Evolutionary conservation across 2,888 invertebrate genomes (phyloP).

Genomic region (Scaptomyza caliginosa): DNA sequence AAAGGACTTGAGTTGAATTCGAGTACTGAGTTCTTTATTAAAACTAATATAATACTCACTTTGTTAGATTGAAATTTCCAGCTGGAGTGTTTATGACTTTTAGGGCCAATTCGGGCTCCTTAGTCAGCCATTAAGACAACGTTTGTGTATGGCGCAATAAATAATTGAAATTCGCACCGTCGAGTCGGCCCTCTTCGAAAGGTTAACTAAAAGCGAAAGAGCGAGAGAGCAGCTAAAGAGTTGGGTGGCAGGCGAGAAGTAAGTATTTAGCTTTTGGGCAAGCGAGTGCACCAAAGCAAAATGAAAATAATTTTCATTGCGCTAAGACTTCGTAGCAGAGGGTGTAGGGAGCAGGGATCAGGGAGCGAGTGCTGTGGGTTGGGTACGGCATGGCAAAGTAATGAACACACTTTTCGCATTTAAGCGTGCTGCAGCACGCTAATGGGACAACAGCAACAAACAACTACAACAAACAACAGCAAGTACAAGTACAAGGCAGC

Average conservation of each 20-base stretch:
- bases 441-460: conserved; percentile 68
- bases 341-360: not conserved
- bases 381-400: conserved; percentile 48
- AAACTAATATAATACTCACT: conserved; percentile 12
- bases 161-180: conserved; percentile 69
- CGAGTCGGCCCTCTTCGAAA: conserved; percentile 46
- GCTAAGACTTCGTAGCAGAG: conserved; percentile 37
- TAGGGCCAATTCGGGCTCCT: conserved; percentile 33
- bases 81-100: conserved; percentile 46
- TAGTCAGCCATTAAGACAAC: conserved; percentile 67
- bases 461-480: conserved; percentile 32
- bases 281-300: conserved; percentile 74
- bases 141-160: conserved; percentile 70
- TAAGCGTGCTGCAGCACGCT: conserved; percentile 73
- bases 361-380: too few species aligned
- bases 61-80: conserved; percentile 34
- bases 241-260: conserved; percentile 26
- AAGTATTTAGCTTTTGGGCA: conserved; percentile 72
- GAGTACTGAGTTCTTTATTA: conserved; percentile 18
- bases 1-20: not conserved
- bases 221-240: conserved; percentile 38
- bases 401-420: conserved; percentile 80
- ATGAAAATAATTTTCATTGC: conserved; percentile 77
- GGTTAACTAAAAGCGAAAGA: conserved; percentile 45
- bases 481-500: conserved; percentile 43